A percentile compares a stretch with the other conserved stretches of the same genome.
Conservation (phyloP, 2,888 invertebrate species). For the Ophion slaviceki region DNA sequence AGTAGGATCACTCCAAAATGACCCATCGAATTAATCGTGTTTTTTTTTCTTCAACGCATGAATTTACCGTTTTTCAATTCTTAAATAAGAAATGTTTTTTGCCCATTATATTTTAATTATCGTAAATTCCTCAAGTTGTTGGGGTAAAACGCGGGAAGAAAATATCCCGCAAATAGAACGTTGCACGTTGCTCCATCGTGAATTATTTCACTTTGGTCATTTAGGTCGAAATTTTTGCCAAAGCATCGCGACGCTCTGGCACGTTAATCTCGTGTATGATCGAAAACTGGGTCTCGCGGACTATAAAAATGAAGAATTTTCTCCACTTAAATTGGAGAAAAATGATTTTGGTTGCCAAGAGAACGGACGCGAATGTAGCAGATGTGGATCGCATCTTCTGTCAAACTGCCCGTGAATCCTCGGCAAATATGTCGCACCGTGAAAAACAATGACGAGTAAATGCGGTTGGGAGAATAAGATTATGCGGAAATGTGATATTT, state of each 20-base stretch:
- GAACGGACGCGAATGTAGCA: slow-evolving; percentile 24
- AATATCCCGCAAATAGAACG: not conserved
- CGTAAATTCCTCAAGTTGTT: not conserved
- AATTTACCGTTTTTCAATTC: not conserved
- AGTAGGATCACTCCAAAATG: not conserved
- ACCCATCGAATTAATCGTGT: not conserved
- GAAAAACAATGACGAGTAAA: slow-evolving; percentile 31
- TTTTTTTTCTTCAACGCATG: not conserved
- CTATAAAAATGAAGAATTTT: slow-evolving; percentile 48
- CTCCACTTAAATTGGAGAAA: slow-evolving; percentile 30
- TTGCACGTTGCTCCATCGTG: not conserved
- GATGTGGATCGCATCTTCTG: slow-evolving; percentile 36
- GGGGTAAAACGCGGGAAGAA: not conserved
- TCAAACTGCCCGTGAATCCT: slow-evolving; percentile 55
- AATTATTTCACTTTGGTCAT: not conserved
- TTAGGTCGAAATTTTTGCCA: not conserved
- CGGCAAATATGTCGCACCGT: slow-evolving; percentile 30
- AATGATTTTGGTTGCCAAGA: slow-evolving; percentile 46
- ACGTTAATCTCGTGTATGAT: slow-evolving; percentile 1
- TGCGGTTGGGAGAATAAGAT: not conserved
- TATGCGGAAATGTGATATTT: slow-evolving; percentile 17
- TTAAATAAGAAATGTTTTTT: too few species aligned
- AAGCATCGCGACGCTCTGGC: slow-evolving; percentile 11
- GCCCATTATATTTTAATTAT: not conserved
- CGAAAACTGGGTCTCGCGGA: slow-evolving; percentile 26